phyloP scores from a whole-genome alignment of 2,888 invertebrate species.

The Drosophila siamana region DNA sequence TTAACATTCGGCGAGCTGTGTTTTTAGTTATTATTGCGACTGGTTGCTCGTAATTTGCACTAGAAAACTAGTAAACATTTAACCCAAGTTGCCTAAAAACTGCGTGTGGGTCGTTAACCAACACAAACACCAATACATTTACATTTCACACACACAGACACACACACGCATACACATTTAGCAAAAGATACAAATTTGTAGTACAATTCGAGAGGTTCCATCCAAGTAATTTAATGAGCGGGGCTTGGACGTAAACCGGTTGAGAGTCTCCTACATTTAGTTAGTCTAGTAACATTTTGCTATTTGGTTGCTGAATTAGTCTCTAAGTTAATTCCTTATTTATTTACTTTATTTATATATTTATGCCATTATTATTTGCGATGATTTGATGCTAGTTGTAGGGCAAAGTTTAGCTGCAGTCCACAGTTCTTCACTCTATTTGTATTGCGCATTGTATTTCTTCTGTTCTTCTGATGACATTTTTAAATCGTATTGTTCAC shows the following conservation, averaged over 20 bases:
- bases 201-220: conserved; percentile 62
- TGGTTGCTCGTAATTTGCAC: conserved; percentile 62
- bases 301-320: conserved; percentile 35
- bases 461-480: neutral
- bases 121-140: conserved; percentile 32
- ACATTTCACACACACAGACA: conserved; percentile 13
- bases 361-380: too few relatives aligned
- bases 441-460: neutral
- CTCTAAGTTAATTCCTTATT: conserved; percentile 16
- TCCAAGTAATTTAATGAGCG: conserved; percentile 66
- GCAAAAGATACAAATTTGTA: conserved; percentile 44
- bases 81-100: conserved; percentile 62
- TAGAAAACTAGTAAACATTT: conserved; percentile 46
- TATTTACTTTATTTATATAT: too few relatives aligned
- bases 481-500: neutral
- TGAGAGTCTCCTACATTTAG: conserved; percentile 38
- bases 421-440: neutral
- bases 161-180: conserved; percentile 26
- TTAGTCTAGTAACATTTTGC: conserved; percentile 44
- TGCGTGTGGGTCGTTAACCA: conserved; percentile 69
- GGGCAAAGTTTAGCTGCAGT: neutral
- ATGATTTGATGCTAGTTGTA: neutral
- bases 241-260: conserved; percentile 65
- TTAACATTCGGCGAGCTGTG: neutral
- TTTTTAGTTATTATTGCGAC: conserved; percentile 48